phyloP scores from a whole-genome alignment of 2,113 vertebrate species.

The Noturus placidus region DNA sequence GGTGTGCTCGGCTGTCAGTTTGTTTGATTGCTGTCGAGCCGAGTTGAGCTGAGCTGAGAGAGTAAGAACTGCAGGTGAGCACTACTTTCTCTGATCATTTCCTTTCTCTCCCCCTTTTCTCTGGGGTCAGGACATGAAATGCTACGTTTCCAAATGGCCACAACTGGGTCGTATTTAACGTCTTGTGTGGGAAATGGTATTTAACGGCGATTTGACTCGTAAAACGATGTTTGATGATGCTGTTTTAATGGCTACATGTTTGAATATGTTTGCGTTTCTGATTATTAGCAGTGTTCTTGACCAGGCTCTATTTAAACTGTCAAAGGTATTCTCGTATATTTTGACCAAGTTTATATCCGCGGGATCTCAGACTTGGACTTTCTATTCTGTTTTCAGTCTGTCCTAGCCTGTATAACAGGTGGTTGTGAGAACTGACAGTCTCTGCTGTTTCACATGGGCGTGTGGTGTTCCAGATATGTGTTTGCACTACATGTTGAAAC shows the following conservation, averaged over 20 bases:
- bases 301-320: not conserved
- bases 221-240: not conserved
- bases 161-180: not conserved
- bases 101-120: not conserved
- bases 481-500: conserved; percentile 50
- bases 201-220: not conserved
- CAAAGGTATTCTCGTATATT: not conserved
- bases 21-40: not conserved
- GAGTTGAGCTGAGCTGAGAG: not conserved
- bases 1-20: not conserved
- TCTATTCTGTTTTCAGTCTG: not conserved
- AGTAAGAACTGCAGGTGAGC: conserved; percentile 42
- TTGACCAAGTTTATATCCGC: not conserved
- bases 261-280: not conserved
- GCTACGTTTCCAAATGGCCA: not conserved
- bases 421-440: not conserved
- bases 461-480: conserved; percentile 22
- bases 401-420: not conserved
- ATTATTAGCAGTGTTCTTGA: not conserved
- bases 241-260: not conserved
- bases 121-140: not conserved
- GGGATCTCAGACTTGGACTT: not conserved
- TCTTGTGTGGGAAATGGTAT: not conserved
- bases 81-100: not conserved
- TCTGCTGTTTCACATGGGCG: conserved; percentile 32